Evolutionary conservation across 2,888 invertebrate genomes (phyloP), one percentile per base, ranked within the genome.

Genomic region (Torymus texanus): DNA sequence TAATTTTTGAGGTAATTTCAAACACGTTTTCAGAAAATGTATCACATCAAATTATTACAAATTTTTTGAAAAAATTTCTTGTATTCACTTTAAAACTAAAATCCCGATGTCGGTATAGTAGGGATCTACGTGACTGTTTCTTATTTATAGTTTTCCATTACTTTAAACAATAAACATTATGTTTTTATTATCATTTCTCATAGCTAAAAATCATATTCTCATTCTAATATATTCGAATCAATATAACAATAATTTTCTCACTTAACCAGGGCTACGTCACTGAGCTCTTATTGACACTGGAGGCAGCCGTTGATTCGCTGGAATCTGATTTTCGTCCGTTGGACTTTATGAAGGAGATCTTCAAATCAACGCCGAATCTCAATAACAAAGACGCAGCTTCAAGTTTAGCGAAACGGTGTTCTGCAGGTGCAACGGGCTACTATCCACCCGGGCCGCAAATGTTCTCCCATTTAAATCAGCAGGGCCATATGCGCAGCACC

Each of bases 301-400:
- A 98, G 91, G 96, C 98, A 0, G 97, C 97, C 0, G 97, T 98
- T 0, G 98, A 98, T 90, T 97, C 97, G 10, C 92, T 98, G 16
- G 97, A 97, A 89, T 96, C 97, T 0, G 96, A 98, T 91, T 96
- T 96, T 89, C 92, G 97, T 11, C 97, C 98, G 0, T 91, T 97
- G 62, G 98, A 98, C 91, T 96, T 97, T 85, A 97, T 96, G 95
- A 94, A 97, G 85, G 98, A 98, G 87, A 96, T 98, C 82, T 98
- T 98, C 91, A 98, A 98, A 90, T 97, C 97, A 0, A 98, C 98
- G 0, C 98, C 98, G 0, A 98, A 98, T 90, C 91, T 98, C 62
- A 97, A 97, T 88, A 97, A 97, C 87, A 97, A 97, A 87, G 97
- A 96, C 83, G 92, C 91, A n/a, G 91, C 91, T 0, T 85, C 89